Base-by-base conservation (phyloP, 2,113 vertebrate genomes). In the Poeciliopsis turrubarensis region DNA sequence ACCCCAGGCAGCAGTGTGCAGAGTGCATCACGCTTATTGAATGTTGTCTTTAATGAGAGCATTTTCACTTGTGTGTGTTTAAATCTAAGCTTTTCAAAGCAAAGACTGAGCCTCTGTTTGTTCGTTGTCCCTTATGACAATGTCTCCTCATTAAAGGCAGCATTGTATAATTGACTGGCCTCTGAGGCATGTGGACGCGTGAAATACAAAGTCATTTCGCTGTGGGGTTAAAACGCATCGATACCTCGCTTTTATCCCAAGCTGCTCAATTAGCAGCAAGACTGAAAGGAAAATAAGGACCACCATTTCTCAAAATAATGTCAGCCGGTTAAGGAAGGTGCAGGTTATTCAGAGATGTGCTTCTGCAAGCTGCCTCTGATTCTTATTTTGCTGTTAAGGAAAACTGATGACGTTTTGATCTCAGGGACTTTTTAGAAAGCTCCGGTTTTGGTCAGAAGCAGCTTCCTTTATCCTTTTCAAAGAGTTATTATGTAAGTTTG, bases 111-210 rank as follows among this genome's bases (percentile, higher is more conserved):
- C 11, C 25, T 32, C 17, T 65, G 30, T 71, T 72, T 61, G 30
- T 32, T 66, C 9, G 70, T 72, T 79, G 60, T 70, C 34, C 73
- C 27, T n/a, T 15, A 25, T 47, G 34, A 54, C 51, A 12, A 68
- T 64, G 84, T 72, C 47, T 83, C 72, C 47, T 75, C 25, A 73
- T 87, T 78, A 77, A 82, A 79, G 3, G 32, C 32, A n/a, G 51
- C 22, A 27, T 60, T 65, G 39, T 32, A 54, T 68, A 37, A 72
- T 83, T 37, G 54, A 82, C 86, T 73, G 37, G 63, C 70, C 65
- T 61, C 72, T 80, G 74, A 82, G 32, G 71, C 73, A 13, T 78
- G 70, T 30, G 54, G 41, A 71, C 60, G 68, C 60, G 78, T 78
- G 70, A 83, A 74, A 73, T 37, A 80, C 44, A 26, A 75, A 65